Percentiles rank a stretch among this genome's conserved stretches.
Conservation (phyloP, 2,113 vertebrate species). For the Osmerus eperlanus region DNA sequence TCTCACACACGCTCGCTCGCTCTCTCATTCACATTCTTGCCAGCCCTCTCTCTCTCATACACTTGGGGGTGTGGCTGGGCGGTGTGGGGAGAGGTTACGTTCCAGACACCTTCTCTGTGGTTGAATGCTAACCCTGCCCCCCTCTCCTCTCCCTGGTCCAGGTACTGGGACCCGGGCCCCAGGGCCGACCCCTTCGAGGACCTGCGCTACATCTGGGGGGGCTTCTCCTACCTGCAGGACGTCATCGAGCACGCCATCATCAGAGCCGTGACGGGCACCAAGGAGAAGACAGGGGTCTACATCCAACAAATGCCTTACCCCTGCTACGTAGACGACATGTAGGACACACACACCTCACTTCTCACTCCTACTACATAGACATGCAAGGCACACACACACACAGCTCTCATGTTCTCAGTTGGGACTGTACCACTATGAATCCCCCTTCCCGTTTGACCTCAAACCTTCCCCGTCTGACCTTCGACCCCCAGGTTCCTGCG, state of each 20-base stretch:
- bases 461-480: neutral
- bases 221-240: slow-evolving; percentile 93
- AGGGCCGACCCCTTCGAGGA: slow-evolving; percentile 97
- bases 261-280: slow-evolving; percentile 80
- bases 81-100: too few species aligned
- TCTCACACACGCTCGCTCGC: neutral
- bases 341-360: slow-evolving; percentile 56
- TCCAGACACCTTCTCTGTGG: neutral
- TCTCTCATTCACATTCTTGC: neutral
- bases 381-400: slow-evolving; percentile 74
- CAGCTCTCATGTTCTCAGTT: neutral
- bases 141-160: slow-evolving; percentile 45
- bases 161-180: slow-evolving; percentile 98
- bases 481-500: slow-evolving; percentile 80
- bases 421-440: neutral
- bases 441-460: neutral
- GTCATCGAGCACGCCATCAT: slow-evolving; percentile 92
- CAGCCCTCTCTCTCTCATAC: slow-evolving; percentile 2
- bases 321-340: slow-evolving; percentile 97
- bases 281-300: slow-evolving; percentile 90
- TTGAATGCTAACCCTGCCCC: neutral
- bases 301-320: slow-evolving; percentile 99
- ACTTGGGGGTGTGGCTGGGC: neutral
- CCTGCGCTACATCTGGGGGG: slow-evolving; percentile 96
- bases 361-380: slow-evolving; percentile 95